Percentiles rank a stretch among this genome's conserved stretches.
These are phyloP conservation scores for Galleria mellonella DNA, from an alignment of 1,140 invertebrate genomes.

Conservation along the genomic window DNA sequence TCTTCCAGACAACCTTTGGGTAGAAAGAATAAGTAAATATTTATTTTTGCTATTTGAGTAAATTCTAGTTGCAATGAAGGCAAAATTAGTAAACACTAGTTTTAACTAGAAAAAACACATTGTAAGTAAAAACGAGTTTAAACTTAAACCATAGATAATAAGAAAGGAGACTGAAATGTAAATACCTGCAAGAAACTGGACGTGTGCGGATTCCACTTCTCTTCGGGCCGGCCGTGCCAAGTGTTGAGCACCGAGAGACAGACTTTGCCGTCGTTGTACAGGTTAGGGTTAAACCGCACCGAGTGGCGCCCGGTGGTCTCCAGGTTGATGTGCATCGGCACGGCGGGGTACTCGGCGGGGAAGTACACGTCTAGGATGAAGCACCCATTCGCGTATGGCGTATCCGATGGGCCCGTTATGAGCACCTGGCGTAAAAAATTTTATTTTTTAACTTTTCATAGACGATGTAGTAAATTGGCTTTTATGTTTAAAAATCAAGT, in stretches of 20 bases:
- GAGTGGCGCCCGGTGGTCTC: slow-evolving; percentile 95
- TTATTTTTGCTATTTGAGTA: too few relatives aligned
- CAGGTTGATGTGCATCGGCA: slow-evolving; percentile 91
- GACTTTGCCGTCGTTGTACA: slow-evolving; percentile 98
- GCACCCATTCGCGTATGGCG: slow-evolving; percentile 92
- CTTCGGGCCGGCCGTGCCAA: slow-evolving; percentile 98
- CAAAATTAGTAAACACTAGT: too few relatives aligned
- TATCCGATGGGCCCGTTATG: slow-evolving; percentile 93
- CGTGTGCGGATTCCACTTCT: slow-evolving; percentile 98
- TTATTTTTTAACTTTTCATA: too few relatives aligned
- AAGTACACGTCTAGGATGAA: slow-evolving; percentile 95
- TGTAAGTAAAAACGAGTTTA: too few relatives aligned
- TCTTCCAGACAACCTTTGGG: too few relatives aligned
- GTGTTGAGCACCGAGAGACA: slow-evolving; percentile 97
- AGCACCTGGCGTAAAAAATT: slow-evolving; percentile 79
- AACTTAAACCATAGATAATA: too few relatives aligned
- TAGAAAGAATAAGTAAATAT: too few relatives aligned
- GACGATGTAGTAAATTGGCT: too few relatives aligned
- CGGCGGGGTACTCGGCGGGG: slow-evolving; percentile 89
- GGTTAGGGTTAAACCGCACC: slow-evolving; percentile 97
- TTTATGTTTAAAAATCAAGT: too few relatives aligned
- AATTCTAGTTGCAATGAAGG: too few relatives aligned
- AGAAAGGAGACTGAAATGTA: too few relatives aligned
- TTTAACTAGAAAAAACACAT: too few relatives aligned
- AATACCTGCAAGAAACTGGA: slow-evolving; percentile 94